Base-by-base conservation (phyloP, 2,888 invertebrate genomes). In the Pimpla rufipes region DNA sequence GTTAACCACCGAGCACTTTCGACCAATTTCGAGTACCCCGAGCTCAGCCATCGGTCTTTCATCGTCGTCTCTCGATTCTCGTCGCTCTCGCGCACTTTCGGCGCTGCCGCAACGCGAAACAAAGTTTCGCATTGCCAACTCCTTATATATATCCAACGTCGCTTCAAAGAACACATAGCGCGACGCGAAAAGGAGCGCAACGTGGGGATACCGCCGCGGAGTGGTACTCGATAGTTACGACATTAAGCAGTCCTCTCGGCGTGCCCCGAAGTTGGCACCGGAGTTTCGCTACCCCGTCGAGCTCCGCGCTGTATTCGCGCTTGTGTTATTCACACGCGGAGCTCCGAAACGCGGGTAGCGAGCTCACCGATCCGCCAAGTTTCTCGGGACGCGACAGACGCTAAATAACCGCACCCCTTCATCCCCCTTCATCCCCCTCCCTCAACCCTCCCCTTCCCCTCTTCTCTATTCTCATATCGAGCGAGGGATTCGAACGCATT, bases 231-330 rank as follows among this genome's bases (percentile, higher is more conserved):
- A 64, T 64, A 64, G 64, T 64, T 52, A 81, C 75, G 81, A 78
- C 78, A 68, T 71, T 84, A 62, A 83, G 75, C 78, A 71, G 79
- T 76, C 47, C 73, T 50, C n/a, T n/a, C n/a, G n/a, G 77, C 71
- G 37, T 77, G 35, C n/a, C n/a, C 45, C 59, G 57, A 68, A 76
- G 76, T 67, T 76, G 57, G 67, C 11, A 8, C 59, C 35, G n/a
- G 47, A 67, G 55, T 67, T 76, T 59, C 47, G 29, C 35, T 11
- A 18, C 10, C 42, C 21, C 64, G 16, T 6, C 13, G 37, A 59
- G 35, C 16, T 37, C 37, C n/a, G 13, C 8, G 35, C 35, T 35
- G 16, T 35, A 35, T 59, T 59, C 59, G 37, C 7, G 59, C 16
- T 16, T 4, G 37, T 59, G 35, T 10, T 16, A 8, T 21, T 42